phyloP scores from a whole-genome alignment of 2,888 invertebrate species.

The Andrena trimmerana region DNA sequence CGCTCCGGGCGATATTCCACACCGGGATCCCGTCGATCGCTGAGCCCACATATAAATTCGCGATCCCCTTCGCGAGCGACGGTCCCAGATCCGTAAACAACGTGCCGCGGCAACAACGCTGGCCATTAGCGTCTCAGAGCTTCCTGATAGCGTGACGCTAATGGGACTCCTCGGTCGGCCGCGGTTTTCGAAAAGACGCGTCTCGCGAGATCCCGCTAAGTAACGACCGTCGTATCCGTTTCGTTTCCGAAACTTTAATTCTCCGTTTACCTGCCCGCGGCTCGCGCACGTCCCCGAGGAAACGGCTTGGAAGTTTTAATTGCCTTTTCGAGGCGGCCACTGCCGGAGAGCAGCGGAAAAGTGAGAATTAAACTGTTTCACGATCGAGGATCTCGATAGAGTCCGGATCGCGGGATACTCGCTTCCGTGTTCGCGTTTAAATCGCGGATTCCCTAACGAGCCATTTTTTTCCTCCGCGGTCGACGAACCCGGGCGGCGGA shows the following conservation, averaged over 20 bases:
- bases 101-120: background rate
- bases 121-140: conserved; percentile 27
- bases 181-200: conserved; percentile 11
- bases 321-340: conserved; percentile 56
- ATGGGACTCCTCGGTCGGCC: background rate
- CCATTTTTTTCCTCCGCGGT: background rate
- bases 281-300: conserved; percentile 27
- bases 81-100: background rate
- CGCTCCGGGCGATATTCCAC: conserved; percentile 12
- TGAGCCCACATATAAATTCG: conserved; percentile 8
- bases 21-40: background rate
- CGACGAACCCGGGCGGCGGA: conserved; percentile 5
- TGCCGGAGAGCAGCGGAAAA: conserved; percentile 39
- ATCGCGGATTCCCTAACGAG: background rate
- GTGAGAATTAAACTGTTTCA: conserved; percentile 57
- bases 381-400: conserved; percentile 63
- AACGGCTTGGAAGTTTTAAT: conserved; percentile 67
- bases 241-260: conserved; percentile 55
- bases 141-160: conserved; percentile 28
- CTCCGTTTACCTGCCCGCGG: conserved; percentile 55
- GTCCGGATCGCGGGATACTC: background rate
- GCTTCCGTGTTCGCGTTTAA: background rate
- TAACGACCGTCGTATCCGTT: background rate
- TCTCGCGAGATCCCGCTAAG: conserved; percentile 12
- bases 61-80: background rate